Conservation (phyloP, 1,140 invertebrate genomes). For the Pogonomyrmex barbatus region DNA sequence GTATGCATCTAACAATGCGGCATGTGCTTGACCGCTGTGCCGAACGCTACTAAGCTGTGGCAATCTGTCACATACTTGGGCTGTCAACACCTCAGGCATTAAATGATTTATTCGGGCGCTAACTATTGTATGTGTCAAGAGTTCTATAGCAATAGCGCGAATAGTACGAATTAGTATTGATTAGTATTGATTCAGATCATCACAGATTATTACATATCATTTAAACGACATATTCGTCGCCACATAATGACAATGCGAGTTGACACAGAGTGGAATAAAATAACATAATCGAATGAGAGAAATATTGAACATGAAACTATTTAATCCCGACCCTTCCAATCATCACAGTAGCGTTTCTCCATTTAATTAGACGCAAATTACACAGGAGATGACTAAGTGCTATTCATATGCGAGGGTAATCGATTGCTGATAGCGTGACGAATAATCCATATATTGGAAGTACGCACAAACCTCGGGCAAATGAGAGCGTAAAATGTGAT, state of each 20-base stretch:
- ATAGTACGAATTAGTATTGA: background rate
- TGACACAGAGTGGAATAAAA: background rate
- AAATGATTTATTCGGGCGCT: slow-evolving; percentile 35
- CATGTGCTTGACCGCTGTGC: slow-evolving; percentile 29
- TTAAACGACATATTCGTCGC: background rate
- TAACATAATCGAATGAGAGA: background rate
- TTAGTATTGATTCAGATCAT: slow-evolving; percentile 21
- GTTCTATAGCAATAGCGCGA: slow-evolving; percentile 5
- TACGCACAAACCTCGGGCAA: slow-evolving; percentile 16
- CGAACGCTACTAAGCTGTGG: slow-evolving; percentile 30
- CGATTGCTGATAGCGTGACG: slow-evolving; percentile 33
- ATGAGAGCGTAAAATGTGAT: slow-evolving; percentile 51
- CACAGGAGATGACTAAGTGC: slow-evolving; percentile 7
- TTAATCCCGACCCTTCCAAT: slow-evolving; percentile 20
- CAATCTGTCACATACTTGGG: slow-evolving; percentile 43
- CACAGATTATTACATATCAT: background rate
- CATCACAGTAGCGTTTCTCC: background rate
- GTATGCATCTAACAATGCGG: slow-evolving; percentile 62
- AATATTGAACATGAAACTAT: background rate
- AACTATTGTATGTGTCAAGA: background rate
- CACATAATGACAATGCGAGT: background rate
- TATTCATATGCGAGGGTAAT: slow-evolving; percentile 18
- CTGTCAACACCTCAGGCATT: slow-evolving; percentile 35
- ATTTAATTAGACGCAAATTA: slow-evolving; percentile 54
- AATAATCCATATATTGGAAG: slow-evolving; percentile 51